phyloP scores from a whole-genome alignment of 2,797 vertebrate species.

The Schizopygopsis malacanthus region DNA sequence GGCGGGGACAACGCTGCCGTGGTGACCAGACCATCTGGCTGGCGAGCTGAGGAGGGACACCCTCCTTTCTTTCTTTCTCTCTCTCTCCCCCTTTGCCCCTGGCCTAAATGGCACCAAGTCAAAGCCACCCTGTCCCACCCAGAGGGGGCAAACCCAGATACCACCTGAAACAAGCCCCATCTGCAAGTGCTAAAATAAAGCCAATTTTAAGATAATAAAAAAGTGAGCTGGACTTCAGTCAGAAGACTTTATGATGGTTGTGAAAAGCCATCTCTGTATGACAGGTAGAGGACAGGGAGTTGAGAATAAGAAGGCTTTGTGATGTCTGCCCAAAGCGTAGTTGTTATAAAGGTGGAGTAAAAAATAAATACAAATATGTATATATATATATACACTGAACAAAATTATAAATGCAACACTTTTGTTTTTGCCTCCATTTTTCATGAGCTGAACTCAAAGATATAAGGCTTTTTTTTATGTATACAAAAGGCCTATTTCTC shows the following conservation, averaged over 20 bases:
- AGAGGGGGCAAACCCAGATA: slow-evolving; percentile 38
- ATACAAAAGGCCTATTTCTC: no score
- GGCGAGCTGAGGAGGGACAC: slow-evolving; percentile 59
- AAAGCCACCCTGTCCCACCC: slow-evolving; percentile 22
- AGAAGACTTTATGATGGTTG: not conserved
- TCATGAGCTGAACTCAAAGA: no score
- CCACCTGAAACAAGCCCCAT: slow-evolving; percentile 5
- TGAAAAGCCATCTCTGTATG: not conserved
- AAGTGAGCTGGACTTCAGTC: not conserved
- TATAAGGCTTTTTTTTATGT: no score
- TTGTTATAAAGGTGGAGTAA: not conserved
- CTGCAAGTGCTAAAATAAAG: slow-evolving; percentile 2
- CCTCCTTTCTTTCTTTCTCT: slow-evolving; percentile 42
- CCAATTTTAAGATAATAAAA: slow-evolving; percentile 10
- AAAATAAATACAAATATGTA: no score
- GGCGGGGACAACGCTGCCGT: slow-evolving; percentile 61
- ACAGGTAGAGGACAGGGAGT: not conserved
- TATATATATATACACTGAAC: no score
- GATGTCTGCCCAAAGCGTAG: not conserved
- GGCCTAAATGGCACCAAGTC: slow-evolving; percentile 48
- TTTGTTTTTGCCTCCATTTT: no score
- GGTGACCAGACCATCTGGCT: slow-evolving; percentile 75
- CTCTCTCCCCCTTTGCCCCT: slow-evolving; percentile 27
- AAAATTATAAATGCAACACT: no score
- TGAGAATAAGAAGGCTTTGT: not conserved